Percentiles rank a stretch among this genome's conserved stretches.
Conservation (phyloP, 92 coral and sea anemone species). For the Nematostella vectensis region DNA sequence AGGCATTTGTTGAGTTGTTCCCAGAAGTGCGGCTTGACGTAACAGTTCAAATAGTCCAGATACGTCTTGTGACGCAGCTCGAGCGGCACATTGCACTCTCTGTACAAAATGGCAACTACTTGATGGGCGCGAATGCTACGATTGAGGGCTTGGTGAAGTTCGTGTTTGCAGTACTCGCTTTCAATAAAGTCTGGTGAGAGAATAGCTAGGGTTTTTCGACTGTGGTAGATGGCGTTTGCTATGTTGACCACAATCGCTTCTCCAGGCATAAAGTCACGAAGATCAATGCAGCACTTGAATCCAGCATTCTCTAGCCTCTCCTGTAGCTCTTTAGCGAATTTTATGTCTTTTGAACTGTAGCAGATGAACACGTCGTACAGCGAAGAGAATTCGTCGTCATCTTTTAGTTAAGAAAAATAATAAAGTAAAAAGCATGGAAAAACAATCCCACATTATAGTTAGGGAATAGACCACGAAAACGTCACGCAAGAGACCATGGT, state of each 20-base stretch:
- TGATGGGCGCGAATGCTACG: constrained; percentile 19
- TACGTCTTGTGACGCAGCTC: constrained; percentile 37
- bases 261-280: constrained; percentile 70
- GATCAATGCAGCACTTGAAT: constrained; percentile 60
- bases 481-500: too few relatives aligned
- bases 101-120: constrained; percentile 55
- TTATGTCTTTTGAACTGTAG: constrained; percentile 62
- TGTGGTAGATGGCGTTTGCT: constrained; percentile 55
- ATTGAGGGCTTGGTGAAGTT: constrained; percentile 61
- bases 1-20: constrained; percentile 26
- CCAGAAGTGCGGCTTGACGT: constrained; percentile 57
- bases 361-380: constrained; percentile 75
- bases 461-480: too few relatives aligned
- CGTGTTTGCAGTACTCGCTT: constrained; percentile 66
- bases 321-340: constrained; percentile 49
- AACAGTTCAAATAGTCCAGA: constrained; percentile 48
- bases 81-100: constrained; percentile 35
- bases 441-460: neutral
- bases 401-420: neutral
- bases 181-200: constrained; percentile 68
- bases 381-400: neutral
- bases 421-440: neutral
- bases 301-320: constrained; percentile 57
- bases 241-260: constrained; percentile 67
- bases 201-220: constrained; percentile 62